phyloP scores from a whole-genome alignment of 2,113 vertebrate species.

The Benitochromis conjunctus region DNA sequence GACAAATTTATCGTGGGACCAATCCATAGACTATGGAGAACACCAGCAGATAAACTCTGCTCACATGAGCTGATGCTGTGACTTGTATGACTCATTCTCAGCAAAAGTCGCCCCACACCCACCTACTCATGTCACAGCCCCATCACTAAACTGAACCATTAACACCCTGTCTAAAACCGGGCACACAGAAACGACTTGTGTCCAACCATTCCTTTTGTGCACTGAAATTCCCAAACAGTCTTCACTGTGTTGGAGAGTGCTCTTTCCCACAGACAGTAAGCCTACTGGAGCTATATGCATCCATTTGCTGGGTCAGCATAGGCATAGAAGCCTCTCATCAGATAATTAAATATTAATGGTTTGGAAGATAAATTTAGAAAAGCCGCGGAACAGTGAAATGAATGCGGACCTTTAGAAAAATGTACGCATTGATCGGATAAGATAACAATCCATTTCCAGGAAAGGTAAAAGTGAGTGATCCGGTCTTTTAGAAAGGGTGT shows the following conservation, averaged over 20 bases:
- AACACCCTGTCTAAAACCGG: not conserved
- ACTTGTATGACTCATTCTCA: not conserved
- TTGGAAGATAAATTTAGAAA: slow-evolving; percentile 62
- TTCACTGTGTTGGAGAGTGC: not conserved
- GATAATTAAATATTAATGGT: slow-evolving; percentile 64
- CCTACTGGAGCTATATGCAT: slow-evolving; percentile 23
- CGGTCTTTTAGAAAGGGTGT: not conserved
- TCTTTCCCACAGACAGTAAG: slow-evolving; percentile 18
- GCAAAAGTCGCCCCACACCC: not conserved
- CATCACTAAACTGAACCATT: slow-evolving; percentile 8
- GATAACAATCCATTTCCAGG: not conserved
- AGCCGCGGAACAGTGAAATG: slow-evolving; percentile 12
- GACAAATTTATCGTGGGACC: not conserved
- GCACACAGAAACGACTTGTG: slow-evolving; percentile 33
- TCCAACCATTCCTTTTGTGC: slow-evolving; percentile 12
- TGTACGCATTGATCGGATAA: not conserved
- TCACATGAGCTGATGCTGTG: not conserved
- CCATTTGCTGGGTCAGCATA: slow-evolving; percentile 55
- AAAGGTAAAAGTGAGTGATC: not conserved
- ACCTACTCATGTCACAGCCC: not conserved
- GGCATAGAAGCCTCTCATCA: slow-evolving; percentile 38
- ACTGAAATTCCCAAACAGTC: slow-evolving; percentile 37
- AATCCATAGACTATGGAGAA: not conserved
- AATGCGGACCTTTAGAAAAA: slow-evolving; percentile 16
- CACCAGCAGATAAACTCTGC: not conserved